Percentiles rank a stretch among this genome's conserved stretches.
Conservation (phyloP, 2,888 invertebrate species). For the Ceramica pisi region DNA sequence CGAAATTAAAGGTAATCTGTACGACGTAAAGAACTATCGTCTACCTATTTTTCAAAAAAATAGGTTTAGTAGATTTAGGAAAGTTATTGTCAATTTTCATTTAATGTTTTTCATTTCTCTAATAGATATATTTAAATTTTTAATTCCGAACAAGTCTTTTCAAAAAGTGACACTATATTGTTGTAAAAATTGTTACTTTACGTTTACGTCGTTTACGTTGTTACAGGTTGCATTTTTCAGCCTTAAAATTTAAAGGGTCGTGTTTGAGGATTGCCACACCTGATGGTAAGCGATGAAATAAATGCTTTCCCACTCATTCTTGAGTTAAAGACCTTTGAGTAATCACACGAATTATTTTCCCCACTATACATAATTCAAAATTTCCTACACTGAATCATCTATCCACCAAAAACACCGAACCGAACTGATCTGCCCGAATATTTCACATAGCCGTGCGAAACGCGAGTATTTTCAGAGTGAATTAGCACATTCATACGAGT, state of each 20-base stretch:
- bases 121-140: too few relatives aligned
- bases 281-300: not conserved
- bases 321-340: not conserved
- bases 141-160: not conserved
- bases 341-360: not conserved
- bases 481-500: slow-evolving; percentile 48
- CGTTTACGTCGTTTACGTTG: too few relatives aligned
- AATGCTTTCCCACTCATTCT: not conserved
- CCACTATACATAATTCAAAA: not conserved
- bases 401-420: not conserved
- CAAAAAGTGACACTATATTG: not conserved
- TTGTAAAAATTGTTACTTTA: too few relatives aligned
- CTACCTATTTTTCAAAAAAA: too few relatives aligned
- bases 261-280: not conserved
- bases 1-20: too few relatives aligned
- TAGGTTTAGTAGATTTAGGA: too few relatives aligned
- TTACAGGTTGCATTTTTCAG: too few relatives aligned
- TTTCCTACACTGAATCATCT: not conserved
- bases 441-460: slow-evolving; percentile 45
- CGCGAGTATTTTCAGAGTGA: slow-evolving; percentile 32
- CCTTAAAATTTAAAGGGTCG: too few relatives aligned
- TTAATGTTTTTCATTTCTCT: too few relatives aligned
- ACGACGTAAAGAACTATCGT: too few relatives aligned
- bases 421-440: slow-evolving; percentile 36
- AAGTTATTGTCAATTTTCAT: too few relatives aligned